Evolutionary conservation across 2,888 invertebrate species (phyloP), one percentile per base, ranked within the genome.

Genomic region (Falcaria lacertinaria): DNA sequence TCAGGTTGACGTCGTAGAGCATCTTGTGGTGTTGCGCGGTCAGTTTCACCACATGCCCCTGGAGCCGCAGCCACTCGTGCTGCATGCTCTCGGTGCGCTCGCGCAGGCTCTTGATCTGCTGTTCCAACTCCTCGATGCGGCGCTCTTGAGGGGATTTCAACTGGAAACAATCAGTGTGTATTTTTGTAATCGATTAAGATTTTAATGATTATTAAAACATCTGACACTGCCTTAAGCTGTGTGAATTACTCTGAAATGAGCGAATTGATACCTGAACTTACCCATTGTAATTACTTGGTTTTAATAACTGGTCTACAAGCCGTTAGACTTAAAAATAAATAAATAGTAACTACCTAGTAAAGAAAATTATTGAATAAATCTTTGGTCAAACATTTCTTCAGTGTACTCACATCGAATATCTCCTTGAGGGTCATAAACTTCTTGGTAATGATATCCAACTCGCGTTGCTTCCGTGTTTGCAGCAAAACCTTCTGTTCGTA

Each of bases 31-130:
- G 90, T 54, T 94, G 93, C 46, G 93, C 89, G 0, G 94, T 91
- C 13, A 96, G 74, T 48, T 90, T 89, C 1, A 95, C 92, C 44
- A 94, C 91, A 66, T 93, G 92, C 0, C 93, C 92, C 74, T 96
- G 95, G 52, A 94, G 91, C 39, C 94, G 90, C 51, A 96, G 79
- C 96, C 96, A 96, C 71, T 92, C 92, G 55, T 92, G 91, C 73
- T 96, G 94, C 59, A 93, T 74, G 39, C 89, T 79, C 57, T 93
- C 91, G 13, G 93, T 93, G 59, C 91, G 90, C 47, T 90, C 90
- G 35, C 92, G 91, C 1, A 91, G 75, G 15, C 91, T 80, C 34
- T 90, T 90, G 43, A 95, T 93, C 44, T 90, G 90, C 57, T 91
- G 91, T 65, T 95, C 94, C 50, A 95, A 58, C 46, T 91, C 90